phyloP scores from a whole-genome alignment of 2,888 invertebrate species.

The Dicranocentrus wangi region DNA sequence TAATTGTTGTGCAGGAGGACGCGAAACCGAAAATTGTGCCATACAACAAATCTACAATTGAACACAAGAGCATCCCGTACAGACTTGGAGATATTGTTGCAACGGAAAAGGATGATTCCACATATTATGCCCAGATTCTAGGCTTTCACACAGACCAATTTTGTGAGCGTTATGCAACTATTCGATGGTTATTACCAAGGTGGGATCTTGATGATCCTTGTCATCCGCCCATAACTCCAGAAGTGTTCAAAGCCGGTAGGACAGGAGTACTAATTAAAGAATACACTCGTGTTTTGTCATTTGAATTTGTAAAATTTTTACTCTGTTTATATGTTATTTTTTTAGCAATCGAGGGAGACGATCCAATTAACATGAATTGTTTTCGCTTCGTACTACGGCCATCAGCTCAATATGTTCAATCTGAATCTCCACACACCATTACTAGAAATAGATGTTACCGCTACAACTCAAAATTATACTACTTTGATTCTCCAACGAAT shows the following conservation, averaged over 20 bases:
- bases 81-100: conserved; percentile 48
- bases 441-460: conserved; percentile 30
- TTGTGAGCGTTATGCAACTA: conserved; percentile 48
- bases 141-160: conserved; percentile 55
- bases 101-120: conserved; percentile 15
- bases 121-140: conserved; percentile 40
- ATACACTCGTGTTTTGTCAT: no score
- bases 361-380: conserved; percentile 37
- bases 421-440: conserved; percentile 18
- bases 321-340: neutral
- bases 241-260: conserved; percentile 39
- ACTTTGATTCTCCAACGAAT: conserved; percentile 40
- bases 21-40: conserved; percentile 33
- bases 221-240: conserved; percentile 28
- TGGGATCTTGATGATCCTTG: conserved; percentile 6
- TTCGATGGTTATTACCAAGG: conserved; percentile 43
- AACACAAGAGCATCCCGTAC: conserved; percentile 39
- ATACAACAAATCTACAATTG: conserved; percentile 25
- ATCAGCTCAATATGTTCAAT: conserved; percentile 34
- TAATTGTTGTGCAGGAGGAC: conserved; percentile 52
- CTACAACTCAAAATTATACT: conserved; percentile 5
- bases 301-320: neutral
- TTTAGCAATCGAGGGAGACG: conserved; percentile 30
- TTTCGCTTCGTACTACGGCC: conserved; percentile 44
- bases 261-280: neutral